A percentile compares a stretch with the other conserved stretches of the same genome.
These are phyloP conservation scores for Aphaenogaster ashmeadi DNA, from an alignment of 1,140 invertebrate genomes.

Conservation along the genomic window DNA sequence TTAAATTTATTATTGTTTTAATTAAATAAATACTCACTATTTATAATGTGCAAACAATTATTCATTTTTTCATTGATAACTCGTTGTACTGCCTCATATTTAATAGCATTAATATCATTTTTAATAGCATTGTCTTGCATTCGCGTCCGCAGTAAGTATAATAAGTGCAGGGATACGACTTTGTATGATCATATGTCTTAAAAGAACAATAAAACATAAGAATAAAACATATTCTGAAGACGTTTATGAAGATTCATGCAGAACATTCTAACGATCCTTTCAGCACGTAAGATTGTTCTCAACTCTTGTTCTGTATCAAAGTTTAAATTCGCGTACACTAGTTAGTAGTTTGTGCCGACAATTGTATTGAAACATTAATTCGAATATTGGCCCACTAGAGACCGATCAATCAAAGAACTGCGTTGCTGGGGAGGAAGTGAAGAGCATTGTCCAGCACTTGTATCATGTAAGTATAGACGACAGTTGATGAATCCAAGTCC, in stretches of 20 bases:
- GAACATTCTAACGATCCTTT: constrained; percentile 11
- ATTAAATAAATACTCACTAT: background rate
- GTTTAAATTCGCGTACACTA: constrained; percentile 14
- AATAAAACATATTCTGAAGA: background rate
- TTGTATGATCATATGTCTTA: background rate
- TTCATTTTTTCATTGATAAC: background rate
- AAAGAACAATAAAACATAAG: background rate
- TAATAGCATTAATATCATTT: background rate
- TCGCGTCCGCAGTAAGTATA: background rate
- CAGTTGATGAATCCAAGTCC: constrained; percentile 45
- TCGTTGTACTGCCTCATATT: background rate
- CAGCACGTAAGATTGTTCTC: background rate
- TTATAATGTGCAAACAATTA: background rate
- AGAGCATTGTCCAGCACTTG: constrained; percentile 79
- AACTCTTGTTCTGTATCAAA: background rate
- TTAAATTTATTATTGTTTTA: background rate
- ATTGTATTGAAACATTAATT: constrained; percentile 53
- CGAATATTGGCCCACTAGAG: constrained; percentile 63
- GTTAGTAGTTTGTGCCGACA: constrained; percentile 46
- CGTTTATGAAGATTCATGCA: background rate
- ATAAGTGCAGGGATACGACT: background rate
- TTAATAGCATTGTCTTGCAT: background rate
- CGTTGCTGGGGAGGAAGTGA: constrained; percentile 81
- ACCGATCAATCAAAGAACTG: constrained; percentile 56
- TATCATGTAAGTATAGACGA: constrained; percentile 78